phyloP scores from a whole-genome alignment of 2,888 invertebrate species.

The Hydroisotoma schaefferi region DNA sequence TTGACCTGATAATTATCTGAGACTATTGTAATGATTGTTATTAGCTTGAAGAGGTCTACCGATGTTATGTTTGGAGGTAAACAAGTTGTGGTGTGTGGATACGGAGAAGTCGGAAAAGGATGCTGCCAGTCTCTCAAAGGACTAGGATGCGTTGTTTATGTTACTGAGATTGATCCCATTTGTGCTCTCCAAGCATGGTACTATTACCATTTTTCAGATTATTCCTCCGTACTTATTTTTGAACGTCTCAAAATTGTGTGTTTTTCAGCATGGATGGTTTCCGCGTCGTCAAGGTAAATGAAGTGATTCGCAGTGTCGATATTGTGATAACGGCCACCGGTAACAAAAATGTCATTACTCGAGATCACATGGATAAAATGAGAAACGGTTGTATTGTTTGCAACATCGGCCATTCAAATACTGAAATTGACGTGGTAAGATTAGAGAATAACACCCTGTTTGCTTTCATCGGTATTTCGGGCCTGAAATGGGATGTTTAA shows the following conservation, averaged over 20 bases:
- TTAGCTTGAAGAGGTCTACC: conserved; percentile 78
- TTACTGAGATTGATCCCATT: conserved; percentile 96
- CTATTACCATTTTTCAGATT: no score
- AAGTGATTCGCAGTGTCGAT: conserved; percentile 86
- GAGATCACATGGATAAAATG: conserved; percentile 95
- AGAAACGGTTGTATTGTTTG: conserved; percentile 92
- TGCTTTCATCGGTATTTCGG: background rate
- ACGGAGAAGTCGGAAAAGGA: conserved; percentile 96
- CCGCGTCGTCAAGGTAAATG: conserved; percentile 88
- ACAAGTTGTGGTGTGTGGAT: conserved; percentile 92
- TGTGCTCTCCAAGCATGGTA: conserved; percentile 93
- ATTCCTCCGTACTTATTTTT: no score
- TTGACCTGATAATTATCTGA: background rate
- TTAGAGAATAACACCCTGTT: background rate
- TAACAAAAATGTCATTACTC: conserved; percentile 91
- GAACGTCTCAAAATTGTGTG: no score
- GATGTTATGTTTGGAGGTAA: conserved; percentile 98
- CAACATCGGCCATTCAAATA: conserved; percentile 97
- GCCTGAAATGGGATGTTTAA: background rate
- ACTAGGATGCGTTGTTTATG: conserved; percentile 85
- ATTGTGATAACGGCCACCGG: conserved; percentile 97
- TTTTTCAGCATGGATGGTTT: conserved; percentile 87
- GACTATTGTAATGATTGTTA: conserved; percentile 47
- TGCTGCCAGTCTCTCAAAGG: conserved; percentile 93
- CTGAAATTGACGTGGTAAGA: conserved; percentile 87